Conservation (phyloP, 2,797 vertebrate genomes). For the Parotocinclus haroldoi region DNA sequence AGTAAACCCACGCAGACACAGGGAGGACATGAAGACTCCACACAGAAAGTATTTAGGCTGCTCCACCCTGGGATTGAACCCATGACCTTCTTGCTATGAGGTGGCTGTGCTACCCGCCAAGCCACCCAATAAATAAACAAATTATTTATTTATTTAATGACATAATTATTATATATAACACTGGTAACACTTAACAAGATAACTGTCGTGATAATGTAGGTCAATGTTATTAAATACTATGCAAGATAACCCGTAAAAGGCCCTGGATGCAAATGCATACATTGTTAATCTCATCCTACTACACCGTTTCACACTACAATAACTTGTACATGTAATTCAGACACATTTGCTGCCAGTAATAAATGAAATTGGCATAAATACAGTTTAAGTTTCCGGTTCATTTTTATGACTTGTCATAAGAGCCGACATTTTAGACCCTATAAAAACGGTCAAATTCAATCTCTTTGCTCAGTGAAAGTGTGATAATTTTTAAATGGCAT, state of each 20-base stretch:
- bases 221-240: no score
- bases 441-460: constrained; percentile 58
- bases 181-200: no score
- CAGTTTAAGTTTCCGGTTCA: constrained; percentile 65
- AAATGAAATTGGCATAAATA: constrained; percentile 71
- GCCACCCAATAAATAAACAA: no score
- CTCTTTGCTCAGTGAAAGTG: constrained; percentile 45
- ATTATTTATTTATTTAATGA: no score
- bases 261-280: constrained; percentile 13
- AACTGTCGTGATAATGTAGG: no score
- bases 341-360: constrained; percentile 56
- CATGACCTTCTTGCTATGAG: no score
- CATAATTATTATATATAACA: no score
- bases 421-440: constrained; percentile 63
- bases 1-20: no score
- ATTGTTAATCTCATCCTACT: constrained; percentile 29
- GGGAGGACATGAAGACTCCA: no score
- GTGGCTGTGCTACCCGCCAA: no score
- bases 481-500: constrained; percentile 65
- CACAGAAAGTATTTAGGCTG: no score
- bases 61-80: no score
- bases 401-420: constrained; percentile 55
- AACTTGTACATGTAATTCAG: constrained; percentile 53
- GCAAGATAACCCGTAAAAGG: constrained; percentile 22
- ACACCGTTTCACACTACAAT: constrained; percentile 10